Evolutionary conservation across 2,113 vertebrate genomes (phyloP).

Genomic region (Heliornis fulica): DNA sequence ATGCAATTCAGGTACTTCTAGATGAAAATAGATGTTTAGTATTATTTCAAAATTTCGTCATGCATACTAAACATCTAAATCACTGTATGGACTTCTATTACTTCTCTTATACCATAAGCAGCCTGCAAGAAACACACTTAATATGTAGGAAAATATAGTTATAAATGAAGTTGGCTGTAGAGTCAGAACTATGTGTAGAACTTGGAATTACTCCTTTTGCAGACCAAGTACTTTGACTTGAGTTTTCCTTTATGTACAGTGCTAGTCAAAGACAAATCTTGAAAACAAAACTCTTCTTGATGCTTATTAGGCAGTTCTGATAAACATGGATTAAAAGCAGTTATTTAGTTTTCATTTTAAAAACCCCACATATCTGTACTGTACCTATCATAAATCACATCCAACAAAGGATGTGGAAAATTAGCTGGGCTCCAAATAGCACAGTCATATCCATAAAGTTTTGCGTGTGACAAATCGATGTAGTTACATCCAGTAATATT

Average conservation of each 20-base stretch:
- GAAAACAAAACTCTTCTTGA: neutral
- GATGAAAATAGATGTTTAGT: neutral
- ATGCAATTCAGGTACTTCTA: neutral
- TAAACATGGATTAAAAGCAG: neutral
- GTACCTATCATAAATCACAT: slow-evolving; percentile 83
- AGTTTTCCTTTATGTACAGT: neutral
- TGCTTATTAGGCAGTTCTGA: neutral
- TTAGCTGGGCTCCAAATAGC: slow-evolving; percentile 81
- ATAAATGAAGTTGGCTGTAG: neutral
- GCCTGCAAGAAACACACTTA: neutral
- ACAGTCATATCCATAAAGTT: slow-evolving; percentile 77
- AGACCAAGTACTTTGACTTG: neutral
- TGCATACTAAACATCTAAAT: neutral
- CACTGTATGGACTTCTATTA: neutral
- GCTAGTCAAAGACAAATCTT: neutral
- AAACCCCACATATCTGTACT: neutral
- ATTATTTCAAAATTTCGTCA: neutral
- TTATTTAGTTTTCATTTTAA: neutral
- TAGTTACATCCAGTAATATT: slow-evolving; percentile 83
- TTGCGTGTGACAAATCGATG: slow-evolving; percentile 86
- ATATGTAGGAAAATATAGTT: neutral
- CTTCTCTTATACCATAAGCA: neutral
- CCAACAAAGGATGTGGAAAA: slow-evolving; percentile 73
- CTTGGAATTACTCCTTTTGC: neutral
- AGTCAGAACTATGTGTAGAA: neutral